Base-by-base conservation (phyloP, 1,140 invertebrate genomes). In the Stegodyphus dumicola region DNA sequence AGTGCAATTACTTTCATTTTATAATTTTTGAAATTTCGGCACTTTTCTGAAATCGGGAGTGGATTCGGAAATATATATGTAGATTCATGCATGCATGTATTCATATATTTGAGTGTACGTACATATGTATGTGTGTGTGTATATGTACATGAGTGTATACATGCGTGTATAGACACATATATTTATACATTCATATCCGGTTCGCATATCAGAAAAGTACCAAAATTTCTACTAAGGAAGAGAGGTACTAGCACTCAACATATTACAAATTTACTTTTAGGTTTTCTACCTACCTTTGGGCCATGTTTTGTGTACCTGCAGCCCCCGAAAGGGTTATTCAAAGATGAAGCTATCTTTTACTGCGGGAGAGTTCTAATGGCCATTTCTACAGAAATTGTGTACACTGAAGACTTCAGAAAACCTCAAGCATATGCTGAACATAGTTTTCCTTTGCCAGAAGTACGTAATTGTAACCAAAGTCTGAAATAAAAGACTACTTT, bases 281-380 rank as follows among this genome's bases (percentile, higher is more conserved):
- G 95, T 66, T 97, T 96, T 89, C 90, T 96, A 6, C 96, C 96
- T 6, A 97, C 95, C 0, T 96, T 95, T 90, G 96, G 96, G 0
- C 96, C 96, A 0, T 93, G 94, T 4, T 97, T 95, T 90, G 92
- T 97, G 49, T 94, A 96, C 88, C 90, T 97, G 84, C 97, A 96
- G 33, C 33, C 33, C 3, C 89, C 95, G 95, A 0, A 33, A 70
- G 17, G 56, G 51, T 9, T 6, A 51, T 13, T 15, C 10, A 6
- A 18, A 49, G 75, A 66, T 7, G 56, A 65, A 13, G 75, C 51
- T 6, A 95, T 96, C 6, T 94, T 95, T 1, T 97, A 96, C 90
- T 91, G 94, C 87, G 94, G 93, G 0, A 66, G 85, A 49, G 6
- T 86, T 6, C n/a, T 86, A 64, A 53, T 86, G 33, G 76, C 77